These are phyloP conservation scores for Bemisia tabaci DNA, from an alignment of 1,140 invertebrate genomes.

Conservation along the genomic window DNA sequence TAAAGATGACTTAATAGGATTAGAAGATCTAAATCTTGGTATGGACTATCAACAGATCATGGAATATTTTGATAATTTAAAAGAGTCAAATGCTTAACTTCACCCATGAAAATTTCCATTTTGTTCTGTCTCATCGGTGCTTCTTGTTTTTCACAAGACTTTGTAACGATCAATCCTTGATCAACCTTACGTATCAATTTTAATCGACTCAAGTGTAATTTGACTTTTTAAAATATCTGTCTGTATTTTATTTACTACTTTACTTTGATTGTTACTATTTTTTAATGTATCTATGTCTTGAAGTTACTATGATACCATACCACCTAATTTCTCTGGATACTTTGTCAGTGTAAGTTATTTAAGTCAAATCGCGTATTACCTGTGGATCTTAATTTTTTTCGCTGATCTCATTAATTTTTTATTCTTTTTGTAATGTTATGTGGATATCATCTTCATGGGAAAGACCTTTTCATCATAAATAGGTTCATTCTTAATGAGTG, in stretches of 20 bases:
- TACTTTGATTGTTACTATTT: background rate
- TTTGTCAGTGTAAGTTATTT: background rate
- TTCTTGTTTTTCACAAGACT: no score
- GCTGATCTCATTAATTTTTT: background rate
- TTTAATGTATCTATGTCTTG: background rate
- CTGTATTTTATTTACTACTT: background rate
- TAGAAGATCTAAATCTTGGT: constrained; percentile 66
- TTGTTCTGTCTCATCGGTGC: no score
- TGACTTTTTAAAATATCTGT: background rate
- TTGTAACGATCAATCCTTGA: no score
- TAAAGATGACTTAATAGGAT: constrained; percentile 37
- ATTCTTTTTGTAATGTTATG: background rate
- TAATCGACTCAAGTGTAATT: background rate
- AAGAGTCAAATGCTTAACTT: constrained; percentile 51
- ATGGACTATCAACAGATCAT: constrained; percentile 96
- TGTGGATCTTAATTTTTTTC: background rate
- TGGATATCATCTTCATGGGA: no score
- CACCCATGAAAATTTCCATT: no score
- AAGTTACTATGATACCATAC: background rate
- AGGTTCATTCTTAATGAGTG: no score
- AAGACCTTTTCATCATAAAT: no score
- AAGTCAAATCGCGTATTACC: background rate
- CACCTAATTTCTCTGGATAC: background rate
- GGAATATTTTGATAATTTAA: constrained; percentile 94
- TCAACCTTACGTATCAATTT: background rate